Conservation (phyloP, 2,113 vertebrate genomes). For the Neomonachus schauinslandi region DNA sequence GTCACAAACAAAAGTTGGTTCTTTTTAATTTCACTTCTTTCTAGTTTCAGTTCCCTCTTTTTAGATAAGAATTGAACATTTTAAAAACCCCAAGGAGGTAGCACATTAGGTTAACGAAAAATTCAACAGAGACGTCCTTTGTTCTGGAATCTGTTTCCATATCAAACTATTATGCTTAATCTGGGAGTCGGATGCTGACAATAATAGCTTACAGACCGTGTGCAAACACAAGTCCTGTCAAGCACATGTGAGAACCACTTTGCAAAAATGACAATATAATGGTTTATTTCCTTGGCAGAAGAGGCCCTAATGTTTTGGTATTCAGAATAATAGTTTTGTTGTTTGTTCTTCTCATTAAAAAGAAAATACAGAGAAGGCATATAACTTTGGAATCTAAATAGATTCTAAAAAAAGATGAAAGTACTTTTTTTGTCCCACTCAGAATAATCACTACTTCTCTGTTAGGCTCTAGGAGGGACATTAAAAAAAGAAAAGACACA, state of each 20-base stretch:
- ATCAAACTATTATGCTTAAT: background rate
- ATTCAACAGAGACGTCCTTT: background rate
- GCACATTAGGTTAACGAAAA: conserved; percentile 12
- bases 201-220: background rate
- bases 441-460: background rate
- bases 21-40: background rate
- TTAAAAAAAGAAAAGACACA: background rate
- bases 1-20: background rate
- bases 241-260: background rate
- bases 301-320: background rate
- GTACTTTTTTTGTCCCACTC: background rate
- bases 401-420: background rate
- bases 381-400: background rate
- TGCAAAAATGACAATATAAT: background rate
- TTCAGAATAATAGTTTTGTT: conserved; percentile 5
- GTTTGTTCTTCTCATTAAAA: background rate
- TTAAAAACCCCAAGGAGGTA: background rate
- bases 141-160: conserved; percentile 17
- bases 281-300: background rate
- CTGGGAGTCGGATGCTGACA: background rate
- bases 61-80: background rate
- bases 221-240: background rate
- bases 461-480: background rate
- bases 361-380: background rate
- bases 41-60: background rate